phyloP scores from a whole-genome alignment of 2,113 vertebrate genomes.

The Myiozetetes cayanensis region DNA sequence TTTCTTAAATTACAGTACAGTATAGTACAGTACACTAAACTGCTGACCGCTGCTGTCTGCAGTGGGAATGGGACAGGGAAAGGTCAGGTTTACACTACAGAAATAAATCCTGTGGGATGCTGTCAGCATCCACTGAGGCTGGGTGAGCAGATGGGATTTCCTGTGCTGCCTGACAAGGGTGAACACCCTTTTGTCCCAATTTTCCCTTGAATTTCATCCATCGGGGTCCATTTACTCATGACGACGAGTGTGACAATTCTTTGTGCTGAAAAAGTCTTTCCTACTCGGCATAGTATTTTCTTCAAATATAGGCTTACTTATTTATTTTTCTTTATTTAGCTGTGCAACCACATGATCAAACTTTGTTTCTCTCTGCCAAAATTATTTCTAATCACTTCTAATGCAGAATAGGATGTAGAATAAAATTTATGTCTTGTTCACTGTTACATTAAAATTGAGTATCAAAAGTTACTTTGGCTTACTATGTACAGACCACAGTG shows the following conservation, averaged over 20 bases:
- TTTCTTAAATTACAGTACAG: neutral
- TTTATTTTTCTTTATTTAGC: neutral
- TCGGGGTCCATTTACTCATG: accelerated
- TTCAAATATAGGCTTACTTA: neutral
- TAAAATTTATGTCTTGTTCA: neutral
- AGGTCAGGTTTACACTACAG: neutral
- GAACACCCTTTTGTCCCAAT: accelerated
- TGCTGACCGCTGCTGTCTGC: neutral
- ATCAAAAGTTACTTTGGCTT: neutral
- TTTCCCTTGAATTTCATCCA: neutral
- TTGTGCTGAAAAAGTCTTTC: neutral
- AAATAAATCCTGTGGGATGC: neutral
- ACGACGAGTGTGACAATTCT: too few species aligned
- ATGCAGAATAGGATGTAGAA: neutral
- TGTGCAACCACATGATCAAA: neutral
- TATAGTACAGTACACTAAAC: neutral
- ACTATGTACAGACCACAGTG: accelerated
- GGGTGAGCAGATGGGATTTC: neutral
- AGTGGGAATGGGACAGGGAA: accelerated
- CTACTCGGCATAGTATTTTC: neutral
- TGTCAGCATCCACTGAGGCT: neutral
- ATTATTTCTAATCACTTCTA: neutral
- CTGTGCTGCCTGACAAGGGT: accelerated
- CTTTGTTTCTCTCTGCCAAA: neutral
- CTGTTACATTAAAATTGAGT: neutral